Evolutionary conservation across 2,797 vertebrate species (phyloP), one percentile per base, ranked within the genome.

Genomic region (Craterocephalus amniculus): DNA sequence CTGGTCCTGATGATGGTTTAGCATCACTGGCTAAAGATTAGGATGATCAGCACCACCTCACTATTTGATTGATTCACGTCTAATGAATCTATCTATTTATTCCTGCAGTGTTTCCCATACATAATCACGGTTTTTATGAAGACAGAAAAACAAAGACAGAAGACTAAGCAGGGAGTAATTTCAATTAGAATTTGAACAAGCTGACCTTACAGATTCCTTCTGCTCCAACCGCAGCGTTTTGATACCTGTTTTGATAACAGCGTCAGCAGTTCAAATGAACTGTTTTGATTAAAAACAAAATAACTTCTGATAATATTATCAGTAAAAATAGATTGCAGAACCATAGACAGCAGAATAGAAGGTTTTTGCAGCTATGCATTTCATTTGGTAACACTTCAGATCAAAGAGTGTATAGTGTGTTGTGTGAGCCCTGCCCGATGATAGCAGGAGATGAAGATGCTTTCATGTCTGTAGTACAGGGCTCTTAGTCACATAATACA

Each of bases 401-500:
- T 91, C 87, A 86, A 87, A 87, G 87, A 75, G 78, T 70, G 67
- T 74, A 84, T 86, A 80, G 68, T 81, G 74, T 38, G 58, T 72
- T 63, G 58, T 70, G 67, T 72, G 71, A 80, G 85, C 76, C 70
- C 66, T 58, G 61, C 27, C 76, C 76, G 87, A 89, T 92, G 87
- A 88, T 87, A 70, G 85, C 79, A 81, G 78, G 70, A 87, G 75
- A 89, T 68, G 80, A 85, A 85, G 80, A 83, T 56, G 83, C 92
- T 91, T 92, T 92, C 88, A 92, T 91, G 88, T 91, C 78, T 79
- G 86, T 72, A 74, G 67, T 56, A 74, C 73, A 62, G 70, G 64
- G 87, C 88, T 91, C 64, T 91, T 89, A 87, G 83, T 88, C 82
- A 74, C 75, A 87, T 85, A 81, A 84, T 79, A 83, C 76, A 85